Evolutionary conservation across 2,888 invertebrate species (phyloP).

Genomic region (Oligia latruncula): DNA sequence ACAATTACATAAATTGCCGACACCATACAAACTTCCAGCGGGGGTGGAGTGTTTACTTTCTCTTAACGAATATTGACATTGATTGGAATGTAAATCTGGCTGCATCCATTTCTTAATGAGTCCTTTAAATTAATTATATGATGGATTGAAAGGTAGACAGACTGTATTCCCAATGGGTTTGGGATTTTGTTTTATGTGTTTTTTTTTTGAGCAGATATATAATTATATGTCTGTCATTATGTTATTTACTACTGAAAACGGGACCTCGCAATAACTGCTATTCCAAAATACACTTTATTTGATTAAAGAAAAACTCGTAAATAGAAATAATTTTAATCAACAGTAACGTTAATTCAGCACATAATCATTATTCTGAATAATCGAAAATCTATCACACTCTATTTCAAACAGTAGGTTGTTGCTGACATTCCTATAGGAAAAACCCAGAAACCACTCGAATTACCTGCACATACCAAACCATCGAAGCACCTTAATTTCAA

Average conservation of each 20-base stretch:
- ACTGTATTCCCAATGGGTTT: constrained; percentile 8
- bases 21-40: constrained; percentile 34
- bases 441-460: no score
- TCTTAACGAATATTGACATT: constrained; percentile 80
- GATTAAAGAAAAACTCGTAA: neutral
- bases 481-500: neutral
- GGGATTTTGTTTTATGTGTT: neutral
- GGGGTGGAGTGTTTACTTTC: constrained; percentile 66
- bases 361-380: neutral
- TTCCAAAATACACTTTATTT: no score
- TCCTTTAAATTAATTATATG: constrained; percentile 55
- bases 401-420: neutral
- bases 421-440: neutral
- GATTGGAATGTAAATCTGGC: constrained; percentile 79
- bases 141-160: constrained; percentile 31
- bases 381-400: neutral
- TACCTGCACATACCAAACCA: neutral
- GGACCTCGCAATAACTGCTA: no score
- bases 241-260: neutral
- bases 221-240: neutral
- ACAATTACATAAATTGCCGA: constrained; percentile 50
- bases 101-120: constrained; percentile 67
- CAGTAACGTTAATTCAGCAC: no score
- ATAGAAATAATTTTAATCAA: neutral
- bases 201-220: no score